Percentiles rank a stretch among this genome's conserved stretches.
These are phyloP conservation scores for Xestia xanthographa DNA, from an alignment of 2,888 invertebrate species.

Conservation along the genomic window DNA sequence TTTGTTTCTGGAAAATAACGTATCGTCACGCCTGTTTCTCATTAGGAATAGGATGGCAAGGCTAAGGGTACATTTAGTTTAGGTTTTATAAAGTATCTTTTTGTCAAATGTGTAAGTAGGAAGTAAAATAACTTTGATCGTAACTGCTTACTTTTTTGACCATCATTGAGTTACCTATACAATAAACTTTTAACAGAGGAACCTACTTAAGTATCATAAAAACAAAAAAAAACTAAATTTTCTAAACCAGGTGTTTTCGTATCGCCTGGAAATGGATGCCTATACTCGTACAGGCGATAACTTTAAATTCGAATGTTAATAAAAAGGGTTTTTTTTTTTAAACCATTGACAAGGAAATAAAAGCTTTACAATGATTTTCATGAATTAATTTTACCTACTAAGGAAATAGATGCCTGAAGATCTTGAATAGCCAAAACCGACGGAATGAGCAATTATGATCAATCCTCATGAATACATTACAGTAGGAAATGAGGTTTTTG, in stretches of 20 bases:
- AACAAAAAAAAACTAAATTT: not conserved
- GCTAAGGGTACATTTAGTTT: not conserved
- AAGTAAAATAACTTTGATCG: not conserved
- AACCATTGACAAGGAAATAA: no score
- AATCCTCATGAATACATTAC: not conserved
- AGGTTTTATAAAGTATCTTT: not conserved
- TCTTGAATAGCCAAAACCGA: not conserved
- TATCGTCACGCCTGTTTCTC: no score
- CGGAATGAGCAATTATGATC: not conserved
- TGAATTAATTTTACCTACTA: not conserved
- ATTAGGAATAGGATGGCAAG: not conserved
- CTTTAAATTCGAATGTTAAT: not conserved
- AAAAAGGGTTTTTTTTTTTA: not conserved
- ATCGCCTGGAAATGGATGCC: not conserved
- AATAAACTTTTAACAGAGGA: not conserved
- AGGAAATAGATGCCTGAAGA: not conserved
- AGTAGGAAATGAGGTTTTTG: not conserved
- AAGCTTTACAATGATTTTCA: no score
- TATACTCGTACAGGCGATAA: no score
- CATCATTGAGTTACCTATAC: no score
- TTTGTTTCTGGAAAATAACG: no score
- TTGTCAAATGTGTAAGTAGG: not conserved
- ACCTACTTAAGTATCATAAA: not conserved
- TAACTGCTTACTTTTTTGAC: not conserved
- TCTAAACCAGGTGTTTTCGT: not conserved